Evolutionary conservation across 2,113 vertebrate genomes (phyloP), one percentile per base, ranked within the genome.

Genomic region (Vidua macroura): DNA sequence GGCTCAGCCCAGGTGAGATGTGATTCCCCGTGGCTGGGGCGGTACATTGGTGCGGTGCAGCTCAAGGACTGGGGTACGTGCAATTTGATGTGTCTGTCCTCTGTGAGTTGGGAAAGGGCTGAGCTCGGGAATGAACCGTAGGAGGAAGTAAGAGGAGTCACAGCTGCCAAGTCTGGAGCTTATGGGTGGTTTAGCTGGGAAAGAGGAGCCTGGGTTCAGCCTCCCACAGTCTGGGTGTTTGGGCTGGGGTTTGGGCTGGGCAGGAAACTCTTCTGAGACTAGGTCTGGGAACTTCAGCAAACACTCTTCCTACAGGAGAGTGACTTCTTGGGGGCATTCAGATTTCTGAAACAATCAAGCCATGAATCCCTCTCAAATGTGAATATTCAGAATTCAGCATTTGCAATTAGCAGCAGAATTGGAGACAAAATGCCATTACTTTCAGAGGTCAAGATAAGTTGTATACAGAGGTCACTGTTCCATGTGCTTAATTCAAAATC

Each of bases 21-120:
- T 0, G 9, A 16, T n/a, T 51, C 39, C 76, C 37, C 77, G 5
- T 31, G 8, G 0, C 59, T 18, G 24, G 16, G 0, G 5, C 21
- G 37, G 23, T 7, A 2, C 15, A 0, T 5, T 6, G 79, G 37
- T 10, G 22, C 18, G 13, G 33, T 14, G 48, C 60, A 39, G 46
- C 28, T 64, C 88, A 60, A 17, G 80, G 86, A n/a, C 9, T 23
- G 35, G 31, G 30, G 15, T 4, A 1, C 0, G 6, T 15, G 60
- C 48, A 18, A 30, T 41, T 30, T 10, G 1, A 3, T 19, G 39
- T 17, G 62, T 11, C 48, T 87, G 89, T 37, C 24, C 78, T 41
- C 63, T 3, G 19, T 9, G 70, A 33, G 59, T 0, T 9, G 20
- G 28, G 31, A 22, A 27, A 56, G 35, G 56, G 69, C 9, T 37